phyloP scores from a whole-genome alignment of 2,113 vertebrate species.

The Cinclus mexicanus region DNA sequence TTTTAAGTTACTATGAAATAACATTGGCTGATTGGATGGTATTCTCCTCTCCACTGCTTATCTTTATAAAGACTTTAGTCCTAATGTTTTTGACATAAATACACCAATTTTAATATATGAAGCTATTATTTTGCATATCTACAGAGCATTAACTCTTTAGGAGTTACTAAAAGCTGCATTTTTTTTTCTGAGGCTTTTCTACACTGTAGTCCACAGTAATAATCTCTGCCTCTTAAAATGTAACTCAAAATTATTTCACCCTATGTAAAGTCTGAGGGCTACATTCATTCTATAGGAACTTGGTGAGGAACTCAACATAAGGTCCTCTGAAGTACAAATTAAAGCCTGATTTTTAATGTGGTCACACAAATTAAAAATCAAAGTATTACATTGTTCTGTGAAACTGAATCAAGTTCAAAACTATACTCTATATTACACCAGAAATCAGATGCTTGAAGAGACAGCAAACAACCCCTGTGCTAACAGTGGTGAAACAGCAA shows the following conservation, averaged over 20 bases:
- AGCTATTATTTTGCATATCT: background rate
- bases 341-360: background rate
- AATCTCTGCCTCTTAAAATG: background rate
- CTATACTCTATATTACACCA: background rate
- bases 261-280: background rate
- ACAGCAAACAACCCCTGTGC: background rate
- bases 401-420: background rate
- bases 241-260: background rate
- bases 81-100: background rate
- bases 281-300: background rate
- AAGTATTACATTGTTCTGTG: background rate
- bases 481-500: background rate
- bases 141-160: background rate
- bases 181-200: background rate
- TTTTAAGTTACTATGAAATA: background rate
- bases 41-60: background rate
- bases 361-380: background rate
- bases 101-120: background rate
- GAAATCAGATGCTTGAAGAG: background rate
- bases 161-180: background rate
- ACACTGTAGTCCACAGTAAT: background rate
- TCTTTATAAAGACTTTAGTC: background rate
- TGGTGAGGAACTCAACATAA: background rate
- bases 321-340: background rate
- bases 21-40: background rate